Conservation (phyloP, 2,797 vertebrate genomes). For the Cuculus canorus region DNA sequence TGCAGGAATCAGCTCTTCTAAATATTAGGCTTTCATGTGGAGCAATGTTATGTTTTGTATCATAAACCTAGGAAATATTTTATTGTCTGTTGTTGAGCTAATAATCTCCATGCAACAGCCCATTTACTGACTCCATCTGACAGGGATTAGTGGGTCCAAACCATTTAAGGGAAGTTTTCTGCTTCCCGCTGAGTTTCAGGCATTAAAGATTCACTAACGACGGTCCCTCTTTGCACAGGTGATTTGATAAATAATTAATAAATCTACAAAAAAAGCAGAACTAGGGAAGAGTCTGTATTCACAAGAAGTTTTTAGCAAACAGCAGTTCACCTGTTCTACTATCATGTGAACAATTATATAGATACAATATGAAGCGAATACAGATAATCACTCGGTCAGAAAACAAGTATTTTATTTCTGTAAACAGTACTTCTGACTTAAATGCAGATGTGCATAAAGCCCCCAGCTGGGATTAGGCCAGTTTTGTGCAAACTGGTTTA, state of each 20-base stretch:
- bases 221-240: background rate
- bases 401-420: background rate
- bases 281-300: background rate
- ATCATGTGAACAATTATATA: background rate
- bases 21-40: background rate
- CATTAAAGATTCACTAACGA: background rate
- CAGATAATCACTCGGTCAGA: background rate
- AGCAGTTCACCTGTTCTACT: background rate
- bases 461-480: background rate
- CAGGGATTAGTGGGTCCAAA: background rate
- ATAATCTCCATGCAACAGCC: background rate
- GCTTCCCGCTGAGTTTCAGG: background rate
- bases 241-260: background rate
- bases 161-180: background rate
- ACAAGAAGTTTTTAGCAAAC: background rate
- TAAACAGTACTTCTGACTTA: background rate
- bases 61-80: background rate
- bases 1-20: background rate
- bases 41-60: background rate
- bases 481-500: background rate
- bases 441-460: background rate
- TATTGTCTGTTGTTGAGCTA: conserved; percentile 5
- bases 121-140: background rate
- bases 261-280: background rate
- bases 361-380: background rate